These are phyloP conservation scores for Tanytarsus gracilentus DNA, from an alignment of 2,888 invertebrate species.

Conservation along the genomic window DNA sequence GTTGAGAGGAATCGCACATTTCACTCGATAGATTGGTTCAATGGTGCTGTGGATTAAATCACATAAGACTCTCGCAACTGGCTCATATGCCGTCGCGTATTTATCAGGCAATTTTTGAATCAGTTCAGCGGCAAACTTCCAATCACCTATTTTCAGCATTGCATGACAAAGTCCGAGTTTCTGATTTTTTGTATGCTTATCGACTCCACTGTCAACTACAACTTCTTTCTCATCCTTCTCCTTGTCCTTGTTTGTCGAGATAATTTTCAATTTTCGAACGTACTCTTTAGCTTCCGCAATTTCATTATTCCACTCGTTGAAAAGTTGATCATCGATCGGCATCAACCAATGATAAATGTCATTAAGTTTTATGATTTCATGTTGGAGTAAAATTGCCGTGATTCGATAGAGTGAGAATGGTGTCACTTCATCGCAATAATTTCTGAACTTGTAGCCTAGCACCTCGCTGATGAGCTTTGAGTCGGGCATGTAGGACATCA, in stretches of 20 bases:
- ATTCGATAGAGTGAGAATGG: conserved; percentile 81
- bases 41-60: conserved; percentile 72
- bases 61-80: conserved; percentile 69
- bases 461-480: conserved; percentile 84
- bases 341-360: conserved; percentile 85
- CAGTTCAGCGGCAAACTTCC: conserved; percentile 74
- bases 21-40: conserved; percentile 76
- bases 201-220: conserved; percentile 41
- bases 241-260: conserved; percentile 71
- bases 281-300: conserved; percentile 76
- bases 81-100: conserved; percentile 66
- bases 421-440: conserved; percentile 54
- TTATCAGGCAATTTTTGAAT: conserved; percentile 75
- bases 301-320: conserved; percentile 72
- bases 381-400: conserved; percentile 81
- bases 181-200: conserved; percentile 59
- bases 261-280: conserved; percentile 74
- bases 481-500: conserved; percentile 82
- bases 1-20: conserved; percentile 57
- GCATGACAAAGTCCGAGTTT: conserved; percentile 90
- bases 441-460: conserved; percentile 83
- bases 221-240: conserved; percentile 67
- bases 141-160: conserved; percentile 77
- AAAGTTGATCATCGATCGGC: conserved; percentile 75
- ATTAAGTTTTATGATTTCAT: conserved; percentile 74